phyloP scores from a whole-genome alignment of 2,888 invertebrate genomes.

The Schizaphis graminum region DNA sequence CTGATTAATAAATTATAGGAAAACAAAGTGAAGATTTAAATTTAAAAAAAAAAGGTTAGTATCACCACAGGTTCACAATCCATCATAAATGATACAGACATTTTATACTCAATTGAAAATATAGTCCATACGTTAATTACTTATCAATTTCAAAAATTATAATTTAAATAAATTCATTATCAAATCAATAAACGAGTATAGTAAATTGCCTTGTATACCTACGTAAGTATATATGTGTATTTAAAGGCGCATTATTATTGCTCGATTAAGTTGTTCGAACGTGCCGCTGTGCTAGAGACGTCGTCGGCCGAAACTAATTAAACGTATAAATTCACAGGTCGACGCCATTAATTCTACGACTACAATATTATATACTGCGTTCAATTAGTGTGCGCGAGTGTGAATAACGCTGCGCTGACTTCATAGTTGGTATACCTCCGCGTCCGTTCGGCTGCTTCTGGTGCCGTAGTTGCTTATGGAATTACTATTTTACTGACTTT shows the following conservation, averaged over 20 bases:
- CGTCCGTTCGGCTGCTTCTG: neutral
- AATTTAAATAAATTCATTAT: neutral
- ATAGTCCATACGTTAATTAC: neutral
- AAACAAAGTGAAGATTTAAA: neutral
- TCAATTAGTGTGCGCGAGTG: neutral
- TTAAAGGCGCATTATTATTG: neutral
- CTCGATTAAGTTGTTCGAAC: conserved; percentile 41
- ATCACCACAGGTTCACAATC: neutral
- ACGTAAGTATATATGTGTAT: too few relatives aligned
- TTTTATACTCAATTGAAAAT: neutral
- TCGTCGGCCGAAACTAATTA: conserved; percentile 47
- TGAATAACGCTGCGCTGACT: neutral
- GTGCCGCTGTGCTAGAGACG: neutral
- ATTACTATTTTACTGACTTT: neutral
- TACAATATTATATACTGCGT: neutral
- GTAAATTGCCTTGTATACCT: neutral
- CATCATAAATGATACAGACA: neutral
- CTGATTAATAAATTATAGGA: neutral
- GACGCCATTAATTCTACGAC: conserved; percentile 19
- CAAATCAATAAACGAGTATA: neutral
- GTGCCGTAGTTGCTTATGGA: neutral
- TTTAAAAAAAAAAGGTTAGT: neutral
- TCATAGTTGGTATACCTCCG: neutral
- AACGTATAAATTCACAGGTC: conserved; percentile 35
- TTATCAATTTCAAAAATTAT: neutral